Conservation (phyloP, 1,140 invertebrate genomes). For the Drosophila takahashii region DNA sequence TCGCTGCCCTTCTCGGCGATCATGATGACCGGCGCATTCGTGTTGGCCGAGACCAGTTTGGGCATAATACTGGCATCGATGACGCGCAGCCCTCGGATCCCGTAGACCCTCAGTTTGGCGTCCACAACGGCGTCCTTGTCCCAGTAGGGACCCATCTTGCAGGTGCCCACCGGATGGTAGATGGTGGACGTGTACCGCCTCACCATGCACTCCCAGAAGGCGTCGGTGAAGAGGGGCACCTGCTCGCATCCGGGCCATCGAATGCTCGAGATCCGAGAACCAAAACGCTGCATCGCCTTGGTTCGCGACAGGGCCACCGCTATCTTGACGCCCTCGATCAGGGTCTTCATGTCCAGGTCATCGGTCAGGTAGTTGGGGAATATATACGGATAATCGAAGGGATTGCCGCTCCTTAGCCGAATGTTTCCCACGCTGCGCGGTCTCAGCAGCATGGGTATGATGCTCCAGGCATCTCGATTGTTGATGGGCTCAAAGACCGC, state of each 20-base stretch:
- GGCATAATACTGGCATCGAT: slow-evolving; percentile 95
- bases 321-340: slow-evolving; percentile 94
- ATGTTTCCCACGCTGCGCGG: slow-evolving; percentile 93
- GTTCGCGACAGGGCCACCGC: slow-evolving; percentile 90
- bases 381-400: slow-evolving; percentile 95
- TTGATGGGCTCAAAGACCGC: slow-evolving; percentile 90
- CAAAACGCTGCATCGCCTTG: slow-evolving; percentile 89
- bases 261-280: slow-evolving; percentile 88
- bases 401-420: slow-evolving; percentile 92
- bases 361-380: slow-evolving; percentile 96
- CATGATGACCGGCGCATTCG: slow-evolving; percentile 94
- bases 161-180: slow-evolving; percentile 96
- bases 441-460: slow-evolving; percentile 93
- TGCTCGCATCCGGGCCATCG: slow-evolving; percentile 90
- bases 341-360: slow-evolving; percentile 90
- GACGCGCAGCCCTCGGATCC: slow-evolving; percentile 91
- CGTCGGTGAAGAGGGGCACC: slow-evolving; percentile 88
- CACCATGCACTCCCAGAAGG: slow-evolving; percentile 94
- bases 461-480: slow-evolving; percentile 92
- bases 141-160: slow-evolving; percentile 96
- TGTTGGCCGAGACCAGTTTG: slow-evolving; percentile 92
- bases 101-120: slow-evolving; percentile 91
- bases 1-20: slow-evolving; percentile 93
- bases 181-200: slow-evolving; percentile 91
- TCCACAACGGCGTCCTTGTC: slow-evolving; percentile 95